Evolutionary conservation across 1,140 invertebrate species (phyloP).

Genomic region (Adoxophyes honmai): DNA sequence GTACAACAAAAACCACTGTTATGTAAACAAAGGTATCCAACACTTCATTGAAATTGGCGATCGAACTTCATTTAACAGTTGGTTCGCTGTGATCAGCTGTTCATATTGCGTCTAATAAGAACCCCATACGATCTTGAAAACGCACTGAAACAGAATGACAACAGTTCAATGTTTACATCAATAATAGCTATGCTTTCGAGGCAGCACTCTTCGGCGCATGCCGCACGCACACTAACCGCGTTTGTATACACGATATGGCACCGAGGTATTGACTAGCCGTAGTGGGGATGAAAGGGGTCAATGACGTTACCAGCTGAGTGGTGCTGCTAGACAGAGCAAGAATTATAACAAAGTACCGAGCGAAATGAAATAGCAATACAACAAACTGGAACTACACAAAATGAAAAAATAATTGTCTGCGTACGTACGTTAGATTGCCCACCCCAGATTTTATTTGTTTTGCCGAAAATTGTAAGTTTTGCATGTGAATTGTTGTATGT

Average conservation of each 20-base stretch:
- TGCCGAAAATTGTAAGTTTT: slow-evolving; percentile 3
- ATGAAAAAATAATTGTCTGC: background rate
- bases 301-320: slow-evolving; percentile 42
- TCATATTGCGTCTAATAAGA: slow-evolving; percentile 50
- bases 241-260: slow-evolving; percentile 27
- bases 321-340: slow-evolving; percentile 18
- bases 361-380: slow-evolving; percentile 1
- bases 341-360: slow-evolving; percentile 4
- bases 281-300: slow-evolving; percentile 60
- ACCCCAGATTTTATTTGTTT: slow-evolving; percentile 6
- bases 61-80: background rate
- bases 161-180: slow-evolving; percentile 70
- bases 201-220: slow-evolving; percentile 56
- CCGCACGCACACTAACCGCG: slow-evolving; percentile 47
- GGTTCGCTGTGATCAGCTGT: slow-evolving; percentile 48
- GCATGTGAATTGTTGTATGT: slow-evolving; percentile 4
- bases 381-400: slow-evolving; percentile 16
- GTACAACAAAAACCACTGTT: slow-evolving; percentile 15
- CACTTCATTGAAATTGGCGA: slow-evolving; percentile 4
- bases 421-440: slow-evolving; percentile 1
- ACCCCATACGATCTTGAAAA: slow-evolving; percentile 57
- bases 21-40: slow-evolving; percentile 14
- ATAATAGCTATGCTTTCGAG: slow-evolving; percentile 33
- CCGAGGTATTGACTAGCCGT: slow-evolving; percentile 46
- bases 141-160: slow-evolving; percentile 70